These are phyloP conservation scores for Calameuta pallipes DNA, from an alignment of 2,888 invertebrate genomes.

Conservation along the genomic window DNA sequence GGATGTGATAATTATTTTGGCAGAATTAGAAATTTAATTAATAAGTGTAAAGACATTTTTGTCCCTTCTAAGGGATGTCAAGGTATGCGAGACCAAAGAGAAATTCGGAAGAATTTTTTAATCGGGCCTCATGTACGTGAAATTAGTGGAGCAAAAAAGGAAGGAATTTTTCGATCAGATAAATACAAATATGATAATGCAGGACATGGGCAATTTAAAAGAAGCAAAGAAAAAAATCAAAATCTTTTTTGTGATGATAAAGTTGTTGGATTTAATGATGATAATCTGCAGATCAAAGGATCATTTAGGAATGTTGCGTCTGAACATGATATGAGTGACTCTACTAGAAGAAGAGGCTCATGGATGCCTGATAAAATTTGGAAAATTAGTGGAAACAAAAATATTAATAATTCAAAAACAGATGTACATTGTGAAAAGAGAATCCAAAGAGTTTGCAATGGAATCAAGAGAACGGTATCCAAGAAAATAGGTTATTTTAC, in stretches of 20 bases:
- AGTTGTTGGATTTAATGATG: too few species aligned
- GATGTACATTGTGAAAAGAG: neutral
- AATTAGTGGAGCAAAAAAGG: too few species aligned
- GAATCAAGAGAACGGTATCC: neutral
- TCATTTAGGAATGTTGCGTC: too few species aligned
- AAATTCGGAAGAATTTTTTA: neutral
- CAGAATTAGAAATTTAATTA: neutral
- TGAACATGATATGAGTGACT: neutral
- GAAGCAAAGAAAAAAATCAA: too few species aligned
- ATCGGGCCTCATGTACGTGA: neutral
- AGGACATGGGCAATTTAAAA: too few species aligned
- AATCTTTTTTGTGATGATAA: too few species aligned
- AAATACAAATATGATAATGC: neutral
- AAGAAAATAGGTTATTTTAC: neutral
- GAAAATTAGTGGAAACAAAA: neutral
- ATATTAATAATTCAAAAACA: neutral
- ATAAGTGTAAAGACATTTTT: neutral
- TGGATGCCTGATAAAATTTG: neutral
- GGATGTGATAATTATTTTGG: neutral
- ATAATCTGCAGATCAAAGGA: too few species aligned
- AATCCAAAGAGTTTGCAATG: neutral
- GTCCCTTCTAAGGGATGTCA: neutral
- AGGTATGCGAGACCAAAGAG: neutral
- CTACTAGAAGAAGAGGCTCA: neutral
- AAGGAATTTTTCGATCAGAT: neutral